phyloP scores from a whole-genome alignment of 2,888 invertebrate species.

The Cephonodes hylas region DNA sequence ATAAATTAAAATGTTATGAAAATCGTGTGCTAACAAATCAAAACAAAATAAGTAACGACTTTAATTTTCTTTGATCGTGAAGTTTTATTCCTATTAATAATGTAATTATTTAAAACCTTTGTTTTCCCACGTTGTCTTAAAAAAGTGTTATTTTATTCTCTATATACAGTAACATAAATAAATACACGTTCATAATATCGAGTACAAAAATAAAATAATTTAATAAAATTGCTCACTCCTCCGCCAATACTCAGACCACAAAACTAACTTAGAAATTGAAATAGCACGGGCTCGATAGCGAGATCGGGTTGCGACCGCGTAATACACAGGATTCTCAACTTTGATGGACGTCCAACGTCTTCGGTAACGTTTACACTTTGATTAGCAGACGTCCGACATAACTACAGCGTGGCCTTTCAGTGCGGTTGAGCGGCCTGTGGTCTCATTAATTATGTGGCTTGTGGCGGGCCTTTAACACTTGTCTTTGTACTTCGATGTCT shows the following conservation, averaged over 20 bases:
- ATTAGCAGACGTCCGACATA: not conserved
- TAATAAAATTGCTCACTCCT: not conserved
- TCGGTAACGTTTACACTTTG: slow-evolving; percentile 5
- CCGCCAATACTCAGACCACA: slow-evolving; percentile 22
- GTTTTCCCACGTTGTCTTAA: too few species aligned
- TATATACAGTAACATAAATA: too few species aligned
- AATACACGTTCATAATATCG: too few species aligned
- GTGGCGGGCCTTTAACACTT: not conserved
- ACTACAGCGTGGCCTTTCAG: not conserved
- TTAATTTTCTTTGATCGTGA: too few species aligned
- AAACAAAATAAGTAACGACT: too few species aligned
- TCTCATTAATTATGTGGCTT: not conserved
- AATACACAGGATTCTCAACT: slow-evolving; percentile 26
- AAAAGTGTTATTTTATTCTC: too few species aligned
- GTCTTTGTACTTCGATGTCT: too few species aligned
- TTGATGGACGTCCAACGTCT: slow-evolving; percentile 18
- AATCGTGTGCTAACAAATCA: too few species aligned
- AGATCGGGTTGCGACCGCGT: slow-evolving; percentile 24
- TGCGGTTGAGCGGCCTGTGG: not conserved
- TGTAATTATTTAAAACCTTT: too few species aligned
- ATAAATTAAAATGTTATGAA: too few species aligned
- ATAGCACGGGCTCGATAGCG: slow-evolving; percentile 36
- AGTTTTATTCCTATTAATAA: too few species aligned
- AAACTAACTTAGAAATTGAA: slow-evolving; percentile 39
- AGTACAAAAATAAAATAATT: not conserved